A percentile compares a stretch with the other conserved stretches of the same genome.
Evolutionary conservation across 53 echinoderm and acorn worm genomes (phyloP).

Genomic region (Luidia sarsii): DNA sequence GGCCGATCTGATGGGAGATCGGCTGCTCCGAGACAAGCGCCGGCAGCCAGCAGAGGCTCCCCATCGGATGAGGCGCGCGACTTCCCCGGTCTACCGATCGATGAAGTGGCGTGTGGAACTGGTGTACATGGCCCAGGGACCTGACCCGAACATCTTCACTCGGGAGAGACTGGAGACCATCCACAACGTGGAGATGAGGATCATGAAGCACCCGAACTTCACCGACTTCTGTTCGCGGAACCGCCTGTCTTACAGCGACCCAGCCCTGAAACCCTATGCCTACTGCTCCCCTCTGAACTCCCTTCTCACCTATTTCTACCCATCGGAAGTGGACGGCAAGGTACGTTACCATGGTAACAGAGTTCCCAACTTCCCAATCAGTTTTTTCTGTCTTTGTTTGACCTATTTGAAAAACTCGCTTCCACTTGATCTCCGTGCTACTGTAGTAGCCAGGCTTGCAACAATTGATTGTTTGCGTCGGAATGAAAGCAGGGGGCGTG

Average conservation of each 20-base stretch:
- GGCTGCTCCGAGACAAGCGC: background rate
- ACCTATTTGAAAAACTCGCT: too few relatives aligned
- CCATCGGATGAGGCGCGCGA: background rate
- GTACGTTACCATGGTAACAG: too few relatives aligned
- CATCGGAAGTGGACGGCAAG: conserved; percentile 62
- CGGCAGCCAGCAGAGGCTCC: background rate
- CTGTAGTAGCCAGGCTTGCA: too few relatives aligned
- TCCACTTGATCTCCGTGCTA: too few relatives aligned
- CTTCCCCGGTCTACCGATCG: background rate
- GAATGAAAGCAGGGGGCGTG: too few relatives aligned
- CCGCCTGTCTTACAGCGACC: conserved; percentile 35
- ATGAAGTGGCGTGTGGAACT: conserved; percentile 67
- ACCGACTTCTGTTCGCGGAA: conserved; percentile 70
- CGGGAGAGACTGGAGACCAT: conserved; percentile 77
- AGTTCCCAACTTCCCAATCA: too few relatives aligned
- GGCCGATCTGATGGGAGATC: too few relatives aligned
- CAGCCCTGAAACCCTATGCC: conserved; percentile 49
- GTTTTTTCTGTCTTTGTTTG: too few relatives aligned
- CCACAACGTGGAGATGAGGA: conserved; percentile 78
- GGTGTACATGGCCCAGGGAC: conserved; percentile 81
- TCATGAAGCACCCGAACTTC: conserved; percentile 77
- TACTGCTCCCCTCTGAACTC: conserved; percentile 82
- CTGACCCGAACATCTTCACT: conserved; percentile 82
- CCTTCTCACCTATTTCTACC: conserved; percentile 93
- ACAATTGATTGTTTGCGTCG: too few relatives aligned